Percentiles rank a stretch among this genome's conserved stretches.
Evolutionary conservation across 1,140 invertebrate genomes (phyloP).

Genomic region (Sinella curviseta): DNA sequence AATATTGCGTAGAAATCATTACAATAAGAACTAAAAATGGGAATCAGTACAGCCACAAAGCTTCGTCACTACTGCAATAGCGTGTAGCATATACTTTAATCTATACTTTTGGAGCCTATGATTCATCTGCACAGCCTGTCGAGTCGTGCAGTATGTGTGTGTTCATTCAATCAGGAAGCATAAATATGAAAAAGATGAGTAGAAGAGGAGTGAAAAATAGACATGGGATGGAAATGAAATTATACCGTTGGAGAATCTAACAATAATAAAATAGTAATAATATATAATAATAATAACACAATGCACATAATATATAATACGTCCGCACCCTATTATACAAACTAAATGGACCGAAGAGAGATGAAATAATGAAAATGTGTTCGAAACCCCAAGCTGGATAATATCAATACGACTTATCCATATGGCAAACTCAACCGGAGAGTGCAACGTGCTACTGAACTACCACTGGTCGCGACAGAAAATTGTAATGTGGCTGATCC

Average conservation of each 20-base stretch:
- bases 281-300: constrained; percentile 14
- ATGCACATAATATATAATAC: not conserved
- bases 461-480: too few relatives aligned
- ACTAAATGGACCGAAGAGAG: constrained; percentile 44
- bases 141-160: too few relatives aligned
- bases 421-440: not conserved
- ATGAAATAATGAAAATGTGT: constrained; percentile 43
- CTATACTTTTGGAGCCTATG: too few relatives aligned
- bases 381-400: not conserved
- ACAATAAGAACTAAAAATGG: too few relatives aligned
- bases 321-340: constrained; percentile 40
- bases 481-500: not conserved
- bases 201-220: not conserved
- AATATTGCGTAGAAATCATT: too few relatives aligned
- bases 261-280: too few relatives aligned
- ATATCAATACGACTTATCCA: not conserved
- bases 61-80: too few relatives aligned
- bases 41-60: too few relatives aligned
- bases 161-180: too few relatives aligned
- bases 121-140: too few relatives aligned
- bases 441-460: not conserved
- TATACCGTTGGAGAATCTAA: not conserved
- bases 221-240: constrained; percentile 5
- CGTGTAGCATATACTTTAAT: too few relatives aligned
- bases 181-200: too few relatives aligned